Evolutionary conservation across 2,888 invertebrate genomes (phyloP).

Genomic region (Embidobia sp.): DNA sequence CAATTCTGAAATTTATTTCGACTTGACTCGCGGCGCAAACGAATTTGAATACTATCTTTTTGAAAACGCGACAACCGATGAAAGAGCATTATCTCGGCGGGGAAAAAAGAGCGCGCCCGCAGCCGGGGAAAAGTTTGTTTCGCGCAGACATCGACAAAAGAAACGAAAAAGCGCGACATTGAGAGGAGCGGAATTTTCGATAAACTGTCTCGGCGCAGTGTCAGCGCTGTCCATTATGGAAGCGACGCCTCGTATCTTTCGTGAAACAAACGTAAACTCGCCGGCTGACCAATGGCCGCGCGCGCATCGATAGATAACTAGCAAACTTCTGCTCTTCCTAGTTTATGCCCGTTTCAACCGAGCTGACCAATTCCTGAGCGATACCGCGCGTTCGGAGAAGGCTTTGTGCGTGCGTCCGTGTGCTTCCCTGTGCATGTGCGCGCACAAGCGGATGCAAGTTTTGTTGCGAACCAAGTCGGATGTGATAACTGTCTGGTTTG

Average conservation of each 20-base stretch:
- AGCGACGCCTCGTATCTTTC: constrained; percentile 71
- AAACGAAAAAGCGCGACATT: constrained; percentile 63
- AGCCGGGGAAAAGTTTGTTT: constrained; percentile 51
- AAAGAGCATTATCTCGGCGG: constrained; percentile 31
- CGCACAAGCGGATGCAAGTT: constrained; percentile 39
- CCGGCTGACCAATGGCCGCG: constrained; percentile 65
- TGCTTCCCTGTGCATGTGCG: too few species aligned
- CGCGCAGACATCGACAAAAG: constrained; percentile 58
- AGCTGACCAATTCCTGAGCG: constrained; percentile 67
- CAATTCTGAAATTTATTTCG: too few species aligned
- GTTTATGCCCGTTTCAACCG: constrained; percentile 64
- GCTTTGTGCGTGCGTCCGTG: constrained; percentile 32
- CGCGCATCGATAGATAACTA: constrained; percentile 69
- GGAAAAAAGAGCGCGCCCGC: constrained; percentile 9
- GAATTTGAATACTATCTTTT: constrained; percentile 24
- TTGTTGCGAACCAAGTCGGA: constrained; percentile 54
- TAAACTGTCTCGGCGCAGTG: constrained; percentile 63
- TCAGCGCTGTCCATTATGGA: constrained; percentile 65
- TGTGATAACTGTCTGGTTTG: constrained; percentile 56
- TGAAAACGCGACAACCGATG: constrained; percentile 11
- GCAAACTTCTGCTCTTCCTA: constrained; percentile 69
- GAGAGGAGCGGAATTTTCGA: constrained; percentile 62
- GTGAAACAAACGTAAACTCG: constrained; percentile 74
- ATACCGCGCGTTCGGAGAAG: constrained; percentile 59
- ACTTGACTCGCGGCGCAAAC: too few species aligned